Evolutionary conservation across 2,888 invertebrate species (phyloP).

Genomic region (Drosophila helvetica): DNA sequence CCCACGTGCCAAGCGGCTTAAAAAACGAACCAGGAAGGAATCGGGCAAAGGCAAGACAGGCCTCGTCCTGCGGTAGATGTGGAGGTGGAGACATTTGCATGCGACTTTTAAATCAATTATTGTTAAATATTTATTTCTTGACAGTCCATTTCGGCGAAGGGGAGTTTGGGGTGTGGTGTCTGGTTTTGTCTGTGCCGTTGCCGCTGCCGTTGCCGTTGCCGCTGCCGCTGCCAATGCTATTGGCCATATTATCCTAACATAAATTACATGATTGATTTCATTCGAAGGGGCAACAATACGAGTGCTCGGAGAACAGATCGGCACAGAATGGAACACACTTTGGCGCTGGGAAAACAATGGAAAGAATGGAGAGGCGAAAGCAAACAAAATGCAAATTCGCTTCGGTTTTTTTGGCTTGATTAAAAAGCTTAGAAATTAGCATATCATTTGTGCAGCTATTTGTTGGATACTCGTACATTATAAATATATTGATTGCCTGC

Average conservation of each 20-base stretch:
- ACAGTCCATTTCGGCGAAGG: constrained; percentile 62
- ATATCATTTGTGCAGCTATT: constrained; percentile 67
- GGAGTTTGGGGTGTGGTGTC: constrained; percentile 9
- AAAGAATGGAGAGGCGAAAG: constrained; percentile 42
- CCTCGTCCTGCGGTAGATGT: constrained; percentile 26
- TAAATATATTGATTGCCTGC: constrained; percentile 43
- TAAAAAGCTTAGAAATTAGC: constrained; percentile 76
- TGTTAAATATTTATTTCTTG: constrained; percentile 79
- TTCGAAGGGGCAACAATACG: constrained; percentile 58
- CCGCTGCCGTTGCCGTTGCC: constrained; percentile 3
- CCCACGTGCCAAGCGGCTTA: constrained; percentile 77
- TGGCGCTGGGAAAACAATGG: constrained; percentile 27
- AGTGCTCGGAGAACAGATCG: constrained; percentile 11
- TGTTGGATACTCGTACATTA: constrained; percentile 36
- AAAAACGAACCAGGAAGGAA: constrained; percentile 33
- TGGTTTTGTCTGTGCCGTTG: neutral
- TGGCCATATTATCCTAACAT: constrained; percentile 75
- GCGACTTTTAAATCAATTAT: constrained; percentile 80
- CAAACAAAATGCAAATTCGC: constrained; percentile 75
- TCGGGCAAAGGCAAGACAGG: neutral
- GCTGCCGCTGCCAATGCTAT: constrained; percentile 19
- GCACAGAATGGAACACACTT: constrained; percentile 17
- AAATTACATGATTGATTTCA: constrained; percentile 83
- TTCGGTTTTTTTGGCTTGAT: constrained; percentile 60
- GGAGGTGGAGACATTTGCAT: constrained; percentile 65